Evolutionary conservation across 1,140 invertebrate species (phyloP).

Genomic region (Heliconius nattereri): DNA sequence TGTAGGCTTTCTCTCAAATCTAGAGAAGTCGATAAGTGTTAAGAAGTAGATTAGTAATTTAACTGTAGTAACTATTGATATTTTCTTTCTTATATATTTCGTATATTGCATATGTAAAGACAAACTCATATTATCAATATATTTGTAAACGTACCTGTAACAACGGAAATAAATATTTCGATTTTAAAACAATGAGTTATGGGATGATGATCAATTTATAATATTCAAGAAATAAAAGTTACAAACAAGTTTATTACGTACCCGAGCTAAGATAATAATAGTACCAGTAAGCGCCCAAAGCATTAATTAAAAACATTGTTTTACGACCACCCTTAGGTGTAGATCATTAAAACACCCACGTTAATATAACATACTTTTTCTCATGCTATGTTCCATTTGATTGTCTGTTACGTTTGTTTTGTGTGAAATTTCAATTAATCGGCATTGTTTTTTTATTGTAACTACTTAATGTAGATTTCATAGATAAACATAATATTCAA

Average conservation of each 20-base stretch:
- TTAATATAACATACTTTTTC: slow-evolving; percentile 2
- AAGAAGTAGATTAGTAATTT: not conserved
- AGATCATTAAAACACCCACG: slow-evolving; percentile 33
- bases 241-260: slow-evolving; percentile 39
- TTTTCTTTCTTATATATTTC: too few species aligned
- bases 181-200: not conserved
- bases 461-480: too few species aligned
- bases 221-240: slow-evolving; percentile 26
- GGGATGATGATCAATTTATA: not conserved
- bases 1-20: not conserved
- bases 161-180: not conserved
- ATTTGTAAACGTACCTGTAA: not conserved
- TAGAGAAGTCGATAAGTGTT: not conserved
- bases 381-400: slow-evolving; percentile 9
- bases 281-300: slow-evolving; percentile 33
- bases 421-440: slow-evolving; percentile 9
- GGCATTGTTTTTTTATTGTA: not conserved
- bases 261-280: slow-evolving; percentile 34
- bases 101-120: too few species aligned
- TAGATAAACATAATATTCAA: too few species aligned
- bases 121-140: not conserved
- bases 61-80: not conserved
- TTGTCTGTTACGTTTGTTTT: slow-evolving; percentile 10
- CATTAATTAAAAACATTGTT: slow-evolving; percentile 43
- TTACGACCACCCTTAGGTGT: slow-evolving; percentile 36